These are phyloP conservation scores for Equus quagga DNA, from an alignment of 2,113 vertebrate species.

Conservation along the genomic window DNA sequence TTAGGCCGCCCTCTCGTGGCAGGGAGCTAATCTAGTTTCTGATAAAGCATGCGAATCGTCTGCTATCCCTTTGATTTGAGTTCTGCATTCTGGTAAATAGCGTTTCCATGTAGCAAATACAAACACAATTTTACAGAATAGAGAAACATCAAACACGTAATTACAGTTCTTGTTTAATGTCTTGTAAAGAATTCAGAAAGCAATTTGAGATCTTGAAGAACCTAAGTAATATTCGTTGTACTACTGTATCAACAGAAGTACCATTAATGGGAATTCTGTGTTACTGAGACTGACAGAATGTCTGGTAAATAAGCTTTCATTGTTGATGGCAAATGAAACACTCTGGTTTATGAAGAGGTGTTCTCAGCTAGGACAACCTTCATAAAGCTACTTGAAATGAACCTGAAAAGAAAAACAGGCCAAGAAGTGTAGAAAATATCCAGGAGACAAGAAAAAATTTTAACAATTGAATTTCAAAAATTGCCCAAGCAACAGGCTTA, in stretches of 20 bases:
- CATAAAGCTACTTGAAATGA: not conserved
- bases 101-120: not conserved
- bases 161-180: not conserved
- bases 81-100: not conserved
- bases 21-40: not conserved
- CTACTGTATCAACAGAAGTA: not conserved
- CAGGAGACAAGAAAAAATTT: not conserved
- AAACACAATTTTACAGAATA: not conserved
- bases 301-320: not conserved
- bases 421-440: not conserved
- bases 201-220: not conserved
- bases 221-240: not conserved
- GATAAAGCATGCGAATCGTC: accelerated
- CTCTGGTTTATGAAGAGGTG: not conserved
- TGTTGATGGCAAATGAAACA: not conserved
- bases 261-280: not conserved
- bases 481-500: not conserved
- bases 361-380: not conserved
- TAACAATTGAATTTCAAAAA: not conserved
- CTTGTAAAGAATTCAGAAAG: slow-evolving; percentile 48
- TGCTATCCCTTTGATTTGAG: not conserved
- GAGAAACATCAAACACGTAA: not conserved
- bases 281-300: not conserved
- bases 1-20: slow-evolving; percentile 85
- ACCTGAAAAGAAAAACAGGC: not conserved